A percentile compares a stretch with the other conserved stretches of the same genome.
phyloP scores from a whole-genome alignment of 2,113 vertebrate genomes.

The Cyanistes caeruleus region DNA sequence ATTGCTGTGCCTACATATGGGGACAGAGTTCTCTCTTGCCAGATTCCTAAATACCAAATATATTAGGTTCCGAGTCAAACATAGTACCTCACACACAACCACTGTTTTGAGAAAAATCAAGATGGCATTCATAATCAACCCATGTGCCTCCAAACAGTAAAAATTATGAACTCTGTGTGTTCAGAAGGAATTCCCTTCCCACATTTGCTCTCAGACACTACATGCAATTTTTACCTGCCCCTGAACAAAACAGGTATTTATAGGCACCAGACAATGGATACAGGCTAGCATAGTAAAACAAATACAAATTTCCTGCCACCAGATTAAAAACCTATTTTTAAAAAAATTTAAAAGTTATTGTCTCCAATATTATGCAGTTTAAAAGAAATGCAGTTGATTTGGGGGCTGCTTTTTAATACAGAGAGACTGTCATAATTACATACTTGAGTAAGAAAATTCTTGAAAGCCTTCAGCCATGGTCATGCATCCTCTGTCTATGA shows the following conservation, averaged over 20 bases:
- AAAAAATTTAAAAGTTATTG: neutral
- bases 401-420: neutral
- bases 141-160: neutral
- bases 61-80: constrained; percentile 13
- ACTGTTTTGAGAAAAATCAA: neutral
- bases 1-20: constrained; percentile 3
- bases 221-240: neutral
- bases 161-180: neutral
- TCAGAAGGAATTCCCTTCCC: constrained; percentile 2
- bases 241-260: neutral
- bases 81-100: neutral
- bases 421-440: neutral
- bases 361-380: neutral
- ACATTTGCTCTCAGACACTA: neutral
- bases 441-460: neutral
- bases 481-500: neutral
- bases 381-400: neutral
- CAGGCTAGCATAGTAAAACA: neutral
- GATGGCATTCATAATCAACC: neutral
- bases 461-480: neutral
- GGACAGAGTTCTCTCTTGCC: constrained; percentile 29
- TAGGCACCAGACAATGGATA: neutral
- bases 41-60: constrained; percentile 48
- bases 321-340: constrained; percentile 12
- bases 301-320: neutral